These are phyloP conservation scores for Scaptomyza parva DNA, from an alignment of 2,888 invertebrate genomes.

Conservation along the genomic window DNA sequence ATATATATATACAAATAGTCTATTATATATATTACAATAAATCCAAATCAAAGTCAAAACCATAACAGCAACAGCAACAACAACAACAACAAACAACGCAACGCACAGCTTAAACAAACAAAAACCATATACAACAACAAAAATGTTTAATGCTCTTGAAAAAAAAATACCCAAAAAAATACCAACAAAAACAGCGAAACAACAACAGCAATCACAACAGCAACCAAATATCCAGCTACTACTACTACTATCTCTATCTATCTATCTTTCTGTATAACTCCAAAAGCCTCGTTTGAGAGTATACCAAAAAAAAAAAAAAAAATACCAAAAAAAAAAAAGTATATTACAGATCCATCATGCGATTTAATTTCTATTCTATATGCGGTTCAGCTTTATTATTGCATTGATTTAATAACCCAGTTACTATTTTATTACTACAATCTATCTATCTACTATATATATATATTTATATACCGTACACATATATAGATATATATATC, in stretches of 20 bases:
- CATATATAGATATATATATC: constrained; percentile 26
- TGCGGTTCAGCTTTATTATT: constrained; percentile 85
- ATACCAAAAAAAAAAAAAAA: neutral
- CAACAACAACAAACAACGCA: constrained; percentile 12
- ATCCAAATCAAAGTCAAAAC: constrained; percentile 5
- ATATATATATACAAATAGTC: neutral
- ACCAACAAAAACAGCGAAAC: constrained; percentile 15
- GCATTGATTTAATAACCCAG: constrained; percentile 74
- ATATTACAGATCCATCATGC: constrained; percentile 70
- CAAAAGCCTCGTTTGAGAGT: constrained; percentile 51
- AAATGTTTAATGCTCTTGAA: constrained; percentile 12
- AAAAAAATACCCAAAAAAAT: constrained; percentile 1
- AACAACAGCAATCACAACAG: constrained; percentile 22
- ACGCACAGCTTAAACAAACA: constrained; percentile 18
- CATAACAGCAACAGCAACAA: constrained; percentile 12
- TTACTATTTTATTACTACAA: constrained; percentile 72
- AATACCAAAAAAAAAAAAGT: neutral
- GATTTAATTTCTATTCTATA: constrained; percentile 85
- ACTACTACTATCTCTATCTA: constrained; percentile 21
- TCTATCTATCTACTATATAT: constrained; percentile 52
- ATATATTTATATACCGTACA: neutral
- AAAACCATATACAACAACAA: constrained; percentile 9
- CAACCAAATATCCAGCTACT: constrained; percentile 27
- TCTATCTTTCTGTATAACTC: constrained; percentile 51
- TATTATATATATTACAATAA: constrained; percentile 13